A percentile compares a stretch with the other conserved stretches of the same genome.
phyloP scores from a whole-genome alignment of 2,797 vertebrate species.

The Vireo griseus region DNA sequence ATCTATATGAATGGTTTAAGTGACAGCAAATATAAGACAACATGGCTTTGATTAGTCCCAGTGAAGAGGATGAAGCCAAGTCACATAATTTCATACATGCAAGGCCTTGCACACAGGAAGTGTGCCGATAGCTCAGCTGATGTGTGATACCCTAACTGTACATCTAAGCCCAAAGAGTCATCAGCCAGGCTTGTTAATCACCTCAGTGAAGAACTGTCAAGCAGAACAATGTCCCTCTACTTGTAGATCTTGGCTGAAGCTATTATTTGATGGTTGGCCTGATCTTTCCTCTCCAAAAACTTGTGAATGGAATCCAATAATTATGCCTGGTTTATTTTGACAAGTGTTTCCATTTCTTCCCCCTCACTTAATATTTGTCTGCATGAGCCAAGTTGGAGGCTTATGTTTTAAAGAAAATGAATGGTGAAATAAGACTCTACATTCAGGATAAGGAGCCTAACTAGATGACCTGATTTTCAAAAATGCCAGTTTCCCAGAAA shows the following conservation, averaged over 20 bases:
- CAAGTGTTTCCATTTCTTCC: conserved; percentile 50
- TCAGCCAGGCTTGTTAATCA: conserved; percentile 52
- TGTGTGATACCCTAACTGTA: neutral
- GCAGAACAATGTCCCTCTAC: conserved; percentile 31
- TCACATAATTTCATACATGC: neutral
- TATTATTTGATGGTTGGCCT: conserved; percentile 10
- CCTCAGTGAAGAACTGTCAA: conserved; percentile 28
- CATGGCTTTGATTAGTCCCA: conserved; percentile 17
- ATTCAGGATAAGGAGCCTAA: conserved; percentile 25
- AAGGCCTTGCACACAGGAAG: neutral
- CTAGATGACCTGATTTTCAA: conserved; percentile 28
- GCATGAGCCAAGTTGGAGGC: conserved; percentile 30
- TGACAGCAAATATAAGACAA: conserved; percentile 3
- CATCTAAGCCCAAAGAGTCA: conserved; percentile 17
- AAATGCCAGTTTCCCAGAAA: conserved; percentile 40
- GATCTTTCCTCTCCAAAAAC: conserved; percentile 34
- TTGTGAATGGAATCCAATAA: conserved; percentile 42
- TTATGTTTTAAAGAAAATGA: conserved; percentile 46
- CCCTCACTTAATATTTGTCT: conserved; percentile 36
- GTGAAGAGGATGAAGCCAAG: conserved; percentile 1
- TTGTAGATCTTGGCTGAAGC: conserved; percentile 52
- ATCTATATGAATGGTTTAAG: neutral
- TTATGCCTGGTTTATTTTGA: conserved; percentile 59
- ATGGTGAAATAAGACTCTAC: conserved; percentile 22
- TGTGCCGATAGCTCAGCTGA: neutral